Conservation (phyloP, 2,113 vertebrate genomes). For the Hippolais icterina region DNA sequence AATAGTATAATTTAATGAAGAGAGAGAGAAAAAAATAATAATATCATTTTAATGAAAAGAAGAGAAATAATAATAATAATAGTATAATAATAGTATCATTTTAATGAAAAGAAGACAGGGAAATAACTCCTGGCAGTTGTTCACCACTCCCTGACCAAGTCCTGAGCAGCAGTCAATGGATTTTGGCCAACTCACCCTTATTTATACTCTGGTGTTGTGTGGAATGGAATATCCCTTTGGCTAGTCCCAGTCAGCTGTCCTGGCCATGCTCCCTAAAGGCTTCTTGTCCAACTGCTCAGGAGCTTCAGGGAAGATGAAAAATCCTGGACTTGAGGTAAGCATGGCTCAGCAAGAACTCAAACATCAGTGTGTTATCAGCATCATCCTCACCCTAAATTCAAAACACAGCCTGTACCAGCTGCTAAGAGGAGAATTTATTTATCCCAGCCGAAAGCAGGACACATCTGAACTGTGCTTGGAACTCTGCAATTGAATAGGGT, state of each 20-base stretch:
- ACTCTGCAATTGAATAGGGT: background rate
- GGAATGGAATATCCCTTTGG: background rate
- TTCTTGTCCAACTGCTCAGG: background rate
- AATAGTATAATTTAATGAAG: background rate
- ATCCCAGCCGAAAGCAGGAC: background rate
- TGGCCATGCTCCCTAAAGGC: background rate
- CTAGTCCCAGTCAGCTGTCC: background rate
- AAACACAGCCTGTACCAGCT: background rate
- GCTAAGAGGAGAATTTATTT: background rate
- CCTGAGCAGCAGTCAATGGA: accelerated
- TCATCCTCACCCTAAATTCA: background rate
- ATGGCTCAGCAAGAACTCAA: background rate
- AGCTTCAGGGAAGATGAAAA: background rate
- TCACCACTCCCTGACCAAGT: background rate
- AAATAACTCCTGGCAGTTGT: background rate
- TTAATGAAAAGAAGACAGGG: background rate
- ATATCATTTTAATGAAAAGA: background rate
- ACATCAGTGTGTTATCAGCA: accelerated
- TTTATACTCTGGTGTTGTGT: background rate
- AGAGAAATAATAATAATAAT: background rate
- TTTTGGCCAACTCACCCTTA: background rate
- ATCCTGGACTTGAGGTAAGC: background rate
- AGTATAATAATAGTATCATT: background rate
- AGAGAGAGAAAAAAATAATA: background rate
- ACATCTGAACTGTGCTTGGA: background rate